Percentiles rank a stretch among this genome's conserved stretches.
phyloP scores from a whole-genome alignment of 2,888 invertebrate species.

The Lepidochitona cinerea region DNA sequence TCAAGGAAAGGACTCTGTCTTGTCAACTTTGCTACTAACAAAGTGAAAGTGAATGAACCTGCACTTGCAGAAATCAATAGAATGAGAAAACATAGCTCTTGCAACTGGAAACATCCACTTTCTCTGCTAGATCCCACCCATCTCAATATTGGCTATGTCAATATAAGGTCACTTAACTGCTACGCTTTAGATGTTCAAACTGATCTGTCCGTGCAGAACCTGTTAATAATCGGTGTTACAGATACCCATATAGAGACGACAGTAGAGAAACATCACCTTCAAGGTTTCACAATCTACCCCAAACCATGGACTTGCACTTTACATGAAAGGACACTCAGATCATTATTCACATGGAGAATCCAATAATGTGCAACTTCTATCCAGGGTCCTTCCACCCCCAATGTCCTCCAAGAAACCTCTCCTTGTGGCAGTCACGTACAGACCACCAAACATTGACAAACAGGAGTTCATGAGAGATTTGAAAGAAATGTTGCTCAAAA shows the following conservation, averaged over 20 bases:
- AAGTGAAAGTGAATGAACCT: background rate
- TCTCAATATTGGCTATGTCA: too few relatives aligned
- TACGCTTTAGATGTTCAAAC: background rate
- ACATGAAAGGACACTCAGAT: background rate
- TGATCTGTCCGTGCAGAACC: background rate
- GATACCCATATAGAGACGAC: background rate
- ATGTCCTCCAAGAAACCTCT: background rate
- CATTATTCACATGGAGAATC: background rate
- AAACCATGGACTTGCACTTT: background rate
- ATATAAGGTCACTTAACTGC: background rate
- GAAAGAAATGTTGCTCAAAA: too few relatives aligned
- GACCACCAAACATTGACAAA: too few relatives aligned
- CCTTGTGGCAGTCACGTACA: too few relatives aligned
- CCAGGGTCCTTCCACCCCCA: background rate
- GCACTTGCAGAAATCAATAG: background rate
- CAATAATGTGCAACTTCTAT: background rate
- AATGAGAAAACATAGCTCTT: slow-evolving; percentile 4
- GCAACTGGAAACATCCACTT: slow-evolving; percentile 3
- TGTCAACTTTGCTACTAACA: background rate
- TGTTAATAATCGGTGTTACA: background rate
- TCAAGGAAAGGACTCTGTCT: background rate
- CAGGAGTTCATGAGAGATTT: too few relatives aligned
- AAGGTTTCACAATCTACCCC: too few relatives aligned
- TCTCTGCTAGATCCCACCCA: background rate
- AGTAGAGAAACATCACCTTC: too few relatives aligned